A percentile compares a stretch with the other conserved stretches of the same genome.
Evolutionary conservation across 2,113 vertebrate species (phyloP).

Genomic region (mouse (Mus musculus)): GRCm39 chr9:106485501-106486000

Average conservation of each 20-base stretch:
- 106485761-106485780: neutral
- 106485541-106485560: neutral
- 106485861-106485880: neutral
- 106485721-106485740: neutral
- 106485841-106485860: neutral
- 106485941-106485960: neutral
- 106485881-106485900: too few relatives aligned
- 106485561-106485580: neutral
- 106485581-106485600: neutral
- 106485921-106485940: neutral
- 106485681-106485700: neutral
- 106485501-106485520: neutral
- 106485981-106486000: neutral
- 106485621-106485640: neutral
- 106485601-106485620: neutral
- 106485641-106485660: neutral
- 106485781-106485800: neutral
- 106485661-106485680: neutral
- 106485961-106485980: neutral
- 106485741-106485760: neutral
- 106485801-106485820: neutral
- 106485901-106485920: neutral
- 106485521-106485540: neutral
- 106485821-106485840: neutral
- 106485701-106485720: neutral